Base-by-base conservation (phyloP, 2,888 invertebrate species). In the Agriotes lineatus region DNA sequence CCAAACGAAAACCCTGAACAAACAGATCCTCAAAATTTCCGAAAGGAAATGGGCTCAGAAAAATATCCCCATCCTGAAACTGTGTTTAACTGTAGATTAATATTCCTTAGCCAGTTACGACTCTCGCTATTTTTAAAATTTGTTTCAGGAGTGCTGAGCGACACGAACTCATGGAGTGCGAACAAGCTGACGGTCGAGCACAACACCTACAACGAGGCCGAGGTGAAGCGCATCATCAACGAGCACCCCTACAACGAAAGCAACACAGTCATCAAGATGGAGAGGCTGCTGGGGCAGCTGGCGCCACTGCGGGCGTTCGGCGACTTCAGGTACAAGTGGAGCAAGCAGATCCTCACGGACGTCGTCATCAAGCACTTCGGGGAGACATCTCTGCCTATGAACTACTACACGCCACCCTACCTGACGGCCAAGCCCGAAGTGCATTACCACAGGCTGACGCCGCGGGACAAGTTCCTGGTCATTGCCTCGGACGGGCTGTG, bases 341-440 rank as follows among this genome's bases (percentile, higher is more conserved):
- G 90, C 10, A 85, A 88, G 42, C 90, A 94, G 60, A 86, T 91
- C 6, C 87, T 96, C 82, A 85, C 88, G 65, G 85, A 90, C 69
- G 81, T 91, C 60, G 91, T 93, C 0, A 88, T 91, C 2, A 93
- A 94, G 39, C 82, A 88, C 42, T 87, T 90, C 57, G 95, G 95
- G 0, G 88, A 90, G 50, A 88, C 89, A 71, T 89, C 91, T 1
- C 87, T 96, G 63, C 95, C 97, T 0, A 90, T 91, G 0, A 89
- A 95, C 83, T 97, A 97, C 81, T 87, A 91, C 74, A 97, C 98
- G 0, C 99, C 99, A 1, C 99, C 99, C 0, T 99, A 99, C 83
- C 87, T 99, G 65, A 93, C 95, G 2, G 94, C 96, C 0, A 87
- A 87, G 77, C 99, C 99, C 0, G 97, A 98, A 78, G 88, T 95